Conservation (phyloP, 2,113 vertebrate genomes). For the Callipepla squamata region DNA sequence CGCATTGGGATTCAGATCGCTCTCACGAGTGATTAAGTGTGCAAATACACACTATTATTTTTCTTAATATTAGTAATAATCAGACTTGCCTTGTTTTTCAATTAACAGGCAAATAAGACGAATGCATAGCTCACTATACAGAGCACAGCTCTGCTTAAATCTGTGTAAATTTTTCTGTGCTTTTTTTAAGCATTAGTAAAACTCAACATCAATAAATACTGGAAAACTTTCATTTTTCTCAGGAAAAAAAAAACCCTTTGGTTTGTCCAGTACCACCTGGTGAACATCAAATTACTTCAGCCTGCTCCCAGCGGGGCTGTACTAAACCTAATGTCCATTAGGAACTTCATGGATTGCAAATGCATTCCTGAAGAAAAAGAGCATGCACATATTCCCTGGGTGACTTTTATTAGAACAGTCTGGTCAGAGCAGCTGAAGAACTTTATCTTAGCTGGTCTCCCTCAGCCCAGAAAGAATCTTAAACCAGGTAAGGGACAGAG, state of each 20-base stretch:
- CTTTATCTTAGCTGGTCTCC: not conserved
- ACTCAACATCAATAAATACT: not conserved
- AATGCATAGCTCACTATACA: not conserved
- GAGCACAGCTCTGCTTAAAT: not conserved
- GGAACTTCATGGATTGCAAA: not conserved
- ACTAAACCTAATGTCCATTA: not conserved
- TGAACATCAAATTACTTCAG: not conserved
- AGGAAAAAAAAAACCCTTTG: not conserved
- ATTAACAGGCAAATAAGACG: not conserved
- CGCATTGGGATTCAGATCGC: not conserved
- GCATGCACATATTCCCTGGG: not conserved
- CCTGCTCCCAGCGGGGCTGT: not conserved
- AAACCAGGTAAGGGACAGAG: not conserved
- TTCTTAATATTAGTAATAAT: not conserved
- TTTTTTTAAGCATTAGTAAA: not conserved
- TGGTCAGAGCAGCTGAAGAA: not conserved
- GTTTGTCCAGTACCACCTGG: not conserved
- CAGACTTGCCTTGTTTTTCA: not conserved
- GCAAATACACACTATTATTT: not conserved
- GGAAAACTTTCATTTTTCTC: not conserved
- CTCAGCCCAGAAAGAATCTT: not conserved
- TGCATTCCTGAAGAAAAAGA: not conserved
- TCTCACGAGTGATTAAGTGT: not conserved
- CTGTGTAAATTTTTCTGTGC: not conserved
- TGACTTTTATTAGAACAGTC: not conserved